Evolutionary conservation across 2,888 invertebrate species (phyloP).

Genomic region (Parthenolecanium corni): DNA sequence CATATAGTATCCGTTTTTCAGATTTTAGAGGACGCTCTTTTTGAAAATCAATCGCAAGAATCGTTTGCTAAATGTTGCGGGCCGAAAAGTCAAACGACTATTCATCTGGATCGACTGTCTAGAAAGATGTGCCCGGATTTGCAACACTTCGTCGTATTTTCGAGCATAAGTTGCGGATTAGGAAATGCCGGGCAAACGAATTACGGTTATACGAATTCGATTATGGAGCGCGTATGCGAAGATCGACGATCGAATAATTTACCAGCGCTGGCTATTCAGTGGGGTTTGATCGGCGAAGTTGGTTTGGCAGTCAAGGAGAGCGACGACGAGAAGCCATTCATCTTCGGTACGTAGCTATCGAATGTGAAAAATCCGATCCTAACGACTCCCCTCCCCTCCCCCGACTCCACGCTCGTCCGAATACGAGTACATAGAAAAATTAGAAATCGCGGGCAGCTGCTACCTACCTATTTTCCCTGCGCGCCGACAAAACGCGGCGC

Average conservation of each 20-base stretch:
- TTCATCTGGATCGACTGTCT: slow-evolving; percentile 57
- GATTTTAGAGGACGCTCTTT: slow-evolving; percentile 57
- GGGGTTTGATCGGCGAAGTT: slow-evolving; percentile 86
- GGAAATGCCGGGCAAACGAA: slow-evolving; percentile 86
- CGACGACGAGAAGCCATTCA: slow-evolving; percentile 52
- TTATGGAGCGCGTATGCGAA: slow-evolving; percentile 52
- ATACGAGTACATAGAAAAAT: no score
- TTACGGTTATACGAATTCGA: slow-evolving; percentile 80
- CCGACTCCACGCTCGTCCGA: no score
- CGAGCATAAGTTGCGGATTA: slow-evolving; percentile 82
- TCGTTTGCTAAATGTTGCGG: slow-evolving; percentile 54
- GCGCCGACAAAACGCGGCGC: no score
- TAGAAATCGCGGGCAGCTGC: no score
- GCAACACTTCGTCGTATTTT: slow-evolving; percentile 74
- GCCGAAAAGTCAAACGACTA: slow-evolving; percentile 72
- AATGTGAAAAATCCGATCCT: neutral
- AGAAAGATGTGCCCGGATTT: slow-evolving; percentile 47
- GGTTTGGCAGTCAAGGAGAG: slow-evolving; percentile 46
- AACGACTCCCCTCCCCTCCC: no score
- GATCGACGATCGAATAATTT: slow-evolving; percentile 53
- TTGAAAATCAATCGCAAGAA: slow-evolving; percentile 62
- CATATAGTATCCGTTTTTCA: no score
- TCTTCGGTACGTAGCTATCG: slow-evolving; percentile 39
- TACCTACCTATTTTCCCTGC: no score
- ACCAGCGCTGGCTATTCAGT: slow-evolving; percentile 74